These are phyloP conservation scores for Oikopleura albicans DNA, from an alignment of 23 tunicate genomes.

Conservation along the genomic window DNA sequence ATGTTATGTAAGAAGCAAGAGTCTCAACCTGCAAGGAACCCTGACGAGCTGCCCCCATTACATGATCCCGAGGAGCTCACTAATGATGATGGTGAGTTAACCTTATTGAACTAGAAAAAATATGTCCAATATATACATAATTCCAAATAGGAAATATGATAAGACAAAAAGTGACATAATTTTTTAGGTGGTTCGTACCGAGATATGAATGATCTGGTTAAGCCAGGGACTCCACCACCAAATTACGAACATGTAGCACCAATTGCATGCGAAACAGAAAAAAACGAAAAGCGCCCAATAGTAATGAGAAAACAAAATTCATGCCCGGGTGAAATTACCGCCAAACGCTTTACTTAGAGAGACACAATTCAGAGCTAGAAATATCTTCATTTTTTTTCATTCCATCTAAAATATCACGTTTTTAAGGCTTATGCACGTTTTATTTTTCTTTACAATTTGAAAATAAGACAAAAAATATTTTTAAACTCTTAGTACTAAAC, in stretches of 20 bases:
- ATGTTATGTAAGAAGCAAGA: background rate
- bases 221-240: background rate
- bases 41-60: background rate
- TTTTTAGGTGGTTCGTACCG: too few species aligned
- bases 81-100: background rate
- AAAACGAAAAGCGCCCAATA: background rate
- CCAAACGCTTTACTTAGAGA: background rate
- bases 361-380: background rate
- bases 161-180: too few species aligned
- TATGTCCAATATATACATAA: too few species aligned
- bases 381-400: too few species aligned
- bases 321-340: background rate
- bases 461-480: too few species aligned
- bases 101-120: too few species aligned
- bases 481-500: too few species aligned
- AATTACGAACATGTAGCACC: background rate
- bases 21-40: background rate
- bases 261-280: too few species aligned
- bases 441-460: too few species aligned
- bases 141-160: too few species aligned
- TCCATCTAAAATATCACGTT: too few species aligned
- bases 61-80: background rate
- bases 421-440: too few species aligned
- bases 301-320: background rate
- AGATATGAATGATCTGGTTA: background rate